Evolutionary conservation across 2,888 invertebrate species (phyloP).

Genomic region (Onthophagus sagittarius): DNA sequence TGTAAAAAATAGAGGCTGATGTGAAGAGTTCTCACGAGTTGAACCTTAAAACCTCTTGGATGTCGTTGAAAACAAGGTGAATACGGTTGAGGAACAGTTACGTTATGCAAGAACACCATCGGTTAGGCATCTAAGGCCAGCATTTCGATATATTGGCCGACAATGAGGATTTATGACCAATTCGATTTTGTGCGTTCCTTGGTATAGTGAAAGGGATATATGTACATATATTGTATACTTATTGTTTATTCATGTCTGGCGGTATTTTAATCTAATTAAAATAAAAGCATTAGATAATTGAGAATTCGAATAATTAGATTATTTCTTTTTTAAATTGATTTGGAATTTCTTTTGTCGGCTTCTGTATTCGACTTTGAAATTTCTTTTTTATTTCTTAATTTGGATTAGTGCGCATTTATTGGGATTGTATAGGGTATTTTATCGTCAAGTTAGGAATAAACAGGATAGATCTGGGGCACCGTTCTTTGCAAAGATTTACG

Average conservation of each 20-base stretch:
- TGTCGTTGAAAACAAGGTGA: background rate
- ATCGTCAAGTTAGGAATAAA: background rate
- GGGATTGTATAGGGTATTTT: no score
- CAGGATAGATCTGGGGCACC: background rate
- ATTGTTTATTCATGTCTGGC: background rate
- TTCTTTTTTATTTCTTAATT: no score
- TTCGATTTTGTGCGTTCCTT: background rate
- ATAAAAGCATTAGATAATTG: no score
- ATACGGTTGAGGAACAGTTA: background rate
- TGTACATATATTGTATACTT: background rate
- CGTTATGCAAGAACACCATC: background rate
- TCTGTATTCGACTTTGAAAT: no score
- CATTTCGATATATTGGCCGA: background rate
- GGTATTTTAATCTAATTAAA: background rate
- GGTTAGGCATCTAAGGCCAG: background rate
- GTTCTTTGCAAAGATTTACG: background rate
- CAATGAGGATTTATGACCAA: background rate
- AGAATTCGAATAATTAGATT: no score
- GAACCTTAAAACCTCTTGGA: background rate
- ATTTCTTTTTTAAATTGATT: no score
- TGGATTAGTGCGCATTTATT: no score
- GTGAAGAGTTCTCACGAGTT: background rate
- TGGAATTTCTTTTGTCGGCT: no score
- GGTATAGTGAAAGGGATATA: background rate
- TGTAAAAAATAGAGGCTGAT: no score